Conservation (phyloP, 2,797 vertebrate genomes). For the Myotis findleyi region DNA sequence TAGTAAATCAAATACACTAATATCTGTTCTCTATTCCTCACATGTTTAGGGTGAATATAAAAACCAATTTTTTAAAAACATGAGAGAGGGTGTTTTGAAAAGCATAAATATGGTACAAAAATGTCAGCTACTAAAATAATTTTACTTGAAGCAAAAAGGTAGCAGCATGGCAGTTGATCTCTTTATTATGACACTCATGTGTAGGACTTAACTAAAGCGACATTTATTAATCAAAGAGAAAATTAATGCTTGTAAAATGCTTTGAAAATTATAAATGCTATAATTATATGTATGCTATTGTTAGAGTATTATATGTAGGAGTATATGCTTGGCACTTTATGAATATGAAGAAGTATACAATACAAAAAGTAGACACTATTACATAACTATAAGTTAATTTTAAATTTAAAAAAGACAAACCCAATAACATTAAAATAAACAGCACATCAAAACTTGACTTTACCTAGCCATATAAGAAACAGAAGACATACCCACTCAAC, state of each 20-base stretch:
- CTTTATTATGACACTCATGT: neutral
- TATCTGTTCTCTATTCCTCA: neutral
- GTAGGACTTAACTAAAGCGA: neutral
- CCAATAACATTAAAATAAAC: neutral
- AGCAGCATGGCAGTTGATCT: neutral
- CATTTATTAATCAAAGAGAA: constrained; percentile 37
- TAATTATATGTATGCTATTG: neutral
- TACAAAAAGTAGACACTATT: neutral
- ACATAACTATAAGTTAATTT: neutral
- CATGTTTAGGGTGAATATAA: neutral
- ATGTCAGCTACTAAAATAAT: constrained; percentile 54
- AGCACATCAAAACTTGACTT: neutral
- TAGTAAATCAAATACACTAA: neutral
- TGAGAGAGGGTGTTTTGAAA: neutral
- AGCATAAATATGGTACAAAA: constrained; percentile 13
- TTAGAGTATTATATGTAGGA: neutral
- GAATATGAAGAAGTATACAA: neutral
- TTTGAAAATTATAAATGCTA: constrained; percentile 30
- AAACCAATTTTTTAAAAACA: constrained; percentile 28
- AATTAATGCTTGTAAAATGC: constrained; percentile 22
- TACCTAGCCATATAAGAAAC: neutral
- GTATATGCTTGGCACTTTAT: neutral
- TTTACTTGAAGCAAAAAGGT: constrained; percentile 47
- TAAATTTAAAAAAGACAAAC: neutral
- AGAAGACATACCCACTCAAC: neutral